These are phyloP conservation scores for Rhombomys opimus DNA, from an alignment of 2,113 vertebrate genomes.

Conservation along the genomic window DNA sequence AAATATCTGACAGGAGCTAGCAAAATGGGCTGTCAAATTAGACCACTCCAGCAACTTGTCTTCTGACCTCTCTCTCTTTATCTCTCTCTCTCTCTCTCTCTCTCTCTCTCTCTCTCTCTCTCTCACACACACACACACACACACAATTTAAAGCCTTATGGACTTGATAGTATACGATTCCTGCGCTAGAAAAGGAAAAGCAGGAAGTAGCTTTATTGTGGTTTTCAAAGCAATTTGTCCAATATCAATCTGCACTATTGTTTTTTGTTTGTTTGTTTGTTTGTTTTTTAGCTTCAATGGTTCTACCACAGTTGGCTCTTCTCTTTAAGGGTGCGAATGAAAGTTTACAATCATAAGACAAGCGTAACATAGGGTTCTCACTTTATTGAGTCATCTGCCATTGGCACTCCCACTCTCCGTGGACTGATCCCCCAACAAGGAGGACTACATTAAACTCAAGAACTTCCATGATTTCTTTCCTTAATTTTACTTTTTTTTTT, in stretches of 20 bases:
- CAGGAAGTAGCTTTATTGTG: neutral
- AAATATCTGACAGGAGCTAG: neutral
- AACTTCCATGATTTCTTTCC: neutral
- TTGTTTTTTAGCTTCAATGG: neutral
- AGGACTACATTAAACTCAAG: neutral
- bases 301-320: neutral
- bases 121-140: neutral
- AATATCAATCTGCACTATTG: neutral
- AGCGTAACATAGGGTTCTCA: neutral
- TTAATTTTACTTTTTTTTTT: no score
- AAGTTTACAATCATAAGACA: neutral
- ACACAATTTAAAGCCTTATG: neutral
- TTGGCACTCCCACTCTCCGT: neutral
- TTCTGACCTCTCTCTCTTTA: neutral
- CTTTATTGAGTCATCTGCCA: no score
- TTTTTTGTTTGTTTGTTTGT: no score
- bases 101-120: no score
- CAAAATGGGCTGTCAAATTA: neutral
- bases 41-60: neutral
- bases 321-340: neutral
- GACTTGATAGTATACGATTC: neutral
- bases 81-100: no score
- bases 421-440: neutral
- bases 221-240: neutral
- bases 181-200: neutral